Conservation (phyloP, 2,797 vertebrate species). For the Tragopan temminckii region DNA sequence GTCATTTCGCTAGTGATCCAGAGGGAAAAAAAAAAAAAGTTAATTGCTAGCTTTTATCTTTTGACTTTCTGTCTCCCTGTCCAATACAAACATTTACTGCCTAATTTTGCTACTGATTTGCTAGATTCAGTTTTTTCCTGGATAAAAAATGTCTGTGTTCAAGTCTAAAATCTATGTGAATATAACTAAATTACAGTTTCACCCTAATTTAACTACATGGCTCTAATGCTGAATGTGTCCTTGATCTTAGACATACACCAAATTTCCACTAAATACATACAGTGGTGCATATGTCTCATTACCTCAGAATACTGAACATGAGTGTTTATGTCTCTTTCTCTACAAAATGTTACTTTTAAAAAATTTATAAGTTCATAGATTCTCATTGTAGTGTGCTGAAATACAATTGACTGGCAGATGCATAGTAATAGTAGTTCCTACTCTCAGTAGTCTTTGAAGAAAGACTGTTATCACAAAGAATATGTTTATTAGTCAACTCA, state of each 20-base stretch:
- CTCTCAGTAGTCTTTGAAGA: neutral
- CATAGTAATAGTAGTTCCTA: neutral
- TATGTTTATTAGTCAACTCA: neutral
- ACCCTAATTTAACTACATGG: neutral
- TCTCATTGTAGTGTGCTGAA: neutral
- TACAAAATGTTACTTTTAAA: neutral
- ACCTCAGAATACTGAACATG: neutral
- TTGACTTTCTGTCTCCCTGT: neutral
- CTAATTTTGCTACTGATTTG: neutral
- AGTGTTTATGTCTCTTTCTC: neutral
- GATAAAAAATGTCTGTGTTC: neutral
- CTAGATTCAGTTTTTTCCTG: neutral
- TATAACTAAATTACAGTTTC: neutral
- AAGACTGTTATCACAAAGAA: neutral
- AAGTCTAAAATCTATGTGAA: neutral
- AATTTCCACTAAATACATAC: neutral
- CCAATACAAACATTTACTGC: neutral
- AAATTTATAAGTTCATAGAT: neutral
- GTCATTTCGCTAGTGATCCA: neutral
- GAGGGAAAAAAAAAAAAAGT: too few species aligned
- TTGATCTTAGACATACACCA: fast-evolving
- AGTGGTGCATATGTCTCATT: neutral
- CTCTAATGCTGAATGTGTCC: neutral
- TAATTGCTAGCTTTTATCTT: neutral
- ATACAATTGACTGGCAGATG: neutral